phyloP scores from a whole-genome alignment of 1,140 invertebrate species.

The Hyles euphorbiae region DNA sequence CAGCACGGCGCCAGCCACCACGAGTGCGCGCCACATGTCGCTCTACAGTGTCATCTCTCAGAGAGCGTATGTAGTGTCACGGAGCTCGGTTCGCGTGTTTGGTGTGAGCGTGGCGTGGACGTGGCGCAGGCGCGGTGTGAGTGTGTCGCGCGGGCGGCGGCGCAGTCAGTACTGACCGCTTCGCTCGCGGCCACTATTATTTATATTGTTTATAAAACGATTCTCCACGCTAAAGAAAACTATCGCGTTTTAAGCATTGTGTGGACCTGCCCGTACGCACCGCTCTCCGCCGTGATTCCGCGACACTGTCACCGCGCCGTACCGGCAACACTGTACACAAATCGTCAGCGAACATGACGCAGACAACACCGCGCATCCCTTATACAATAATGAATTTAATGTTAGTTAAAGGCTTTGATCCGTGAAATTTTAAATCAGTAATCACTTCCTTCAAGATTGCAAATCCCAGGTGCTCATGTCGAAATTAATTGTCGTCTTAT shows the following conservation, averaged over 20 bases:
- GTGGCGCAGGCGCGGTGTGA: background rate
- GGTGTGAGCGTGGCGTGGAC: background rate
- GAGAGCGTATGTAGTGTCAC: background rate
- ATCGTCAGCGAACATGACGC: no score
- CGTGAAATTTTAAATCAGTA: no score
- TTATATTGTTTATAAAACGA: conserved; percentile 69
- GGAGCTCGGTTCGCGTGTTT: no score
- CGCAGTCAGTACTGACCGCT: conserved; percentile 51
- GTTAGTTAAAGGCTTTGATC: no score
- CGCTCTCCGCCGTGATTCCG: no score
- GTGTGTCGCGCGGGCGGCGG: conserved; percentile 19
- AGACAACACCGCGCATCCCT: no score
- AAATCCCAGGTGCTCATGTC: no score
- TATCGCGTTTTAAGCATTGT: conserved; percentile 29
- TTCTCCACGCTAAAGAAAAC: conserved; percentile 41
- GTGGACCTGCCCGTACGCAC: conserved; percentile 24
- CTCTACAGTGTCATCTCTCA: conserved; percentile 7
- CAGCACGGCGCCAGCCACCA: background rate
- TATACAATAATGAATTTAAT: no score
- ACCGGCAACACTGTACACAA: no score
- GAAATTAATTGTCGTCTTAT: no score
- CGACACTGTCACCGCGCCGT: no score
- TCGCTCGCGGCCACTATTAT: conserved; percentile 55
- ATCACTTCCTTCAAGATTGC: no score
- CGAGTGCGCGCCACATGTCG: conserved; percentile 25